Evolutionary conservation across 2,797 vertebrate genomes (phyloP), one percentile per base, ranked within the genome.

Genomic region (Knipowitschia caucasica): DNA sequence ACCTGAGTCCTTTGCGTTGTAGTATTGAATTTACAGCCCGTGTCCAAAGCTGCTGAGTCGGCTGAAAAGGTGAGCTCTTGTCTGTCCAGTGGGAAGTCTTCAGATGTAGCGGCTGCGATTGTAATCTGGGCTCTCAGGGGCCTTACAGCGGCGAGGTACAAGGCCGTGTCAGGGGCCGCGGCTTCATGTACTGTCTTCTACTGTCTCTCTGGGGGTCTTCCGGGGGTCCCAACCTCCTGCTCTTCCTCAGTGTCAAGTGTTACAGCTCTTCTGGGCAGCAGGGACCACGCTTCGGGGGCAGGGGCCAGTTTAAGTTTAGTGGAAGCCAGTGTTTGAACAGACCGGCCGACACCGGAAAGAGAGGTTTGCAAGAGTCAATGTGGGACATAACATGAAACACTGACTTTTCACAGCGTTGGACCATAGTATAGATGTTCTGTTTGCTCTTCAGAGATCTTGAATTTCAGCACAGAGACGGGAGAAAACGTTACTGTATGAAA

Each of bases 261-360:
- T 53, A 65, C 61, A 43, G 26, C 10, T 47, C 36, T 61, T 66
- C 51, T 50, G 43, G 10, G 35, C 58, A 46, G 61, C 52, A 12
- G 43, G 36, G 53, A 69, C 64, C 67, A 60, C 29, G 14, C 51
- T 40, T 31, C 0, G 50, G 53, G 44, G 72, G 74, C 65, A 70
- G 44, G 25, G 71, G 78, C 75, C 67, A 42, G 47, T 58, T n/a
- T 70, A 55, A 69, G 66, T 78, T 81, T 76, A 73, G 69, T 21
- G 21, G 58, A 49, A 56, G 54, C 29, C 46, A 68, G 50, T 20
- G 59, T 64, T 80, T 64, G 52, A 69, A 38, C 68, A 60, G 66
- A 71, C 67, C 53, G 49, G 31, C 15, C 30, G 58, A 66, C 67
- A 51, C 30, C 45, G 50, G 65, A 38, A 45, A 56, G 50, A 39